Evolutionary conservation across 2,888 invertebrate genomes (phyloP).

Genomic region (Drosophila kuntzei): DNA sequence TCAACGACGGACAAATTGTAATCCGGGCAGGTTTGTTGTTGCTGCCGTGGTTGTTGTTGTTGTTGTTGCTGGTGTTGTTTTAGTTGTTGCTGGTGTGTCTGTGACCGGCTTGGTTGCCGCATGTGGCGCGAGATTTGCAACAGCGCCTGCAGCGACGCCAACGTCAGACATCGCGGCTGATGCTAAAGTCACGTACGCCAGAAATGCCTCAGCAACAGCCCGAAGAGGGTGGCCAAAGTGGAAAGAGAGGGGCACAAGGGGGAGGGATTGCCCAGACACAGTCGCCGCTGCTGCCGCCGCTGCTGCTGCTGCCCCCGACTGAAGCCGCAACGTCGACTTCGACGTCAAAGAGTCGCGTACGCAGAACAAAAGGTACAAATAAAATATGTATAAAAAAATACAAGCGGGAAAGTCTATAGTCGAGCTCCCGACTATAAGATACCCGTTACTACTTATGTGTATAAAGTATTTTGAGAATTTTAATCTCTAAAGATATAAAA

Average conservation of each 20-base stretch:
- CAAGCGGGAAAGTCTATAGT: too few species aligned
- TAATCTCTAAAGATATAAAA: too few species aligned
- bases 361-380: slow-evolving; percentile 12
- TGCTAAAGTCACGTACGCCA: slow-evolving; percentile 84
- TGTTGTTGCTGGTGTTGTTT: slow-evolving; percentile 5
- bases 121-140: slow-evolving; percentile 65
- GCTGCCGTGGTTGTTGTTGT: slow-evolving; percentile 20
- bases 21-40: slow-evolving; percentile 61
- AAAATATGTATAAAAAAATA: neutral
- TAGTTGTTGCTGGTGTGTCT: slow-evolving; percentile 22
- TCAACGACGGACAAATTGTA: slow-evolving; percentile 60
- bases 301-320: slow-evolving; percentile 8
- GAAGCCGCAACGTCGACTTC: slow-evolving; percentile 17
- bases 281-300: neutral
- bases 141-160: slow-evolving; percentile 46
- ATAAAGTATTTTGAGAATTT: too few species aligned
- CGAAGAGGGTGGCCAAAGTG: neutral
- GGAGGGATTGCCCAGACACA: neutral
- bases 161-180: slow-evolving; percentile 81
- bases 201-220: slow-evolving; percentile 10
- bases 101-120: slow-evolving; percentile 51
- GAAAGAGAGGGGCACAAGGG: neutral
- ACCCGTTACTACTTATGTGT: too few species aligned
- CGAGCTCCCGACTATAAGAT: too few species aligned
- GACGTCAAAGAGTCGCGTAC: slow-evolving; percentile 29